Evolutionary conservation across 2,797 vertebrate genomes (phyloP).

Genomic region (Lutjanus argentimaculatus): DNA sequence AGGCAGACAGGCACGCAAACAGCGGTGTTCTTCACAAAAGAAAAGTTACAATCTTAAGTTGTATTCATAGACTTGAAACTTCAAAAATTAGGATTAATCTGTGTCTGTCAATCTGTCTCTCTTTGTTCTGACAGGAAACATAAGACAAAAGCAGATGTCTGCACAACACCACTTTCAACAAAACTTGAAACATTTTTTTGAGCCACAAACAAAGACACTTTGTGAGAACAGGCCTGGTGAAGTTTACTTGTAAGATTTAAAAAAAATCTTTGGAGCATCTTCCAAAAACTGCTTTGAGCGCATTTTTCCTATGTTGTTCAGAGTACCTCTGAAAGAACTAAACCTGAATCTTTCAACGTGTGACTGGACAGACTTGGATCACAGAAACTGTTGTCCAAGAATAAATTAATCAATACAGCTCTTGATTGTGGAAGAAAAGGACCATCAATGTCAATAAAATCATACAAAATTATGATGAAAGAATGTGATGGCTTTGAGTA

Average conservation of each 20-base stretch:
- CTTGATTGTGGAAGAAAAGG: background rate
- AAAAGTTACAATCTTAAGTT: background rate
- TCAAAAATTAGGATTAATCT: conserved; percentile 2
- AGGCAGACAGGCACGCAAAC: background rate
- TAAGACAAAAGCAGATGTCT: conserved; percentile 23
- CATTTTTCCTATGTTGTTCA: conserved; percentile 2
- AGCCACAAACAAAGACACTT: conserved; percentile 21
- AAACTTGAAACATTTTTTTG: conserved; percentile 4
- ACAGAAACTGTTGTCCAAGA: background rate
- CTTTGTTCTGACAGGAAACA: conserved; percentile 41
- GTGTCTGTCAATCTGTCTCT: conserved; percentile 27
- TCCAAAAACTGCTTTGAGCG: background rate
- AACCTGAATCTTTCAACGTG: conserved; percentile 3
- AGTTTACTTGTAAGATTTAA: conserved; percentile 16
- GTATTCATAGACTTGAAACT: conserved; percentile 3
- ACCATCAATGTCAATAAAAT: background rate
- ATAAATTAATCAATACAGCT: background rate
- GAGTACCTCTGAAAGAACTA: background rate
- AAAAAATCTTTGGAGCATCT: conserved; percentile 3
- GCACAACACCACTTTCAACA: conserved; percentile 2
- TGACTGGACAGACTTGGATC: conserved; percentile 7
- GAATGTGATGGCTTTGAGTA: background rate
- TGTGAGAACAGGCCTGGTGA: background rate
- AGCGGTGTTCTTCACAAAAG: conserved; percentile 7
- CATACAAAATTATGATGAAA: background rate